Conservation (phyloP, 2,888 invertebrate species). For the Coelopa pilipes region DNA sequence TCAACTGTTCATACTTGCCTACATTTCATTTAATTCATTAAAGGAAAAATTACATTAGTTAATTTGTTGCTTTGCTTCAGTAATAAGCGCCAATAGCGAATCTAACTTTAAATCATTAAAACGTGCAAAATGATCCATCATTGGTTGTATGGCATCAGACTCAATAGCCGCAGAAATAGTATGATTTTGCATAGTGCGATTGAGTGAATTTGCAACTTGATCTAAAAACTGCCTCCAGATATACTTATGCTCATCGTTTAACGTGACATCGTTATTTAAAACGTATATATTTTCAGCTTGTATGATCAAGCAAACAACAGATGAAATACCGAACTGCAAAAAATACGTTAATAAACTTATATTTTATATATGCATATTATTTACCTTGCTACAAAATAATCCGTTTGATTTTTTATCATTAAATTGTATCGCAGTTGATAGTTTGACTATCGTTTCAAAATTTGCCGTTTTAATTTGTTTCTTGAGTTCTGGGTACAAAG, state of each 20-base stretch:
- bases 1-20: no score
- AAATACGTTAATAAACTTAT: not conserved
- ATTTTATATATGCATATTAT: not conserved
- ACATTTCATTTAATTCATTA: not conserved
- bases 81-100: conserved; percentile 63
- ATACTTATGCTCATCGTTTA: conserved; percentile 53
- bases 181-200: conserved; percentile 64
- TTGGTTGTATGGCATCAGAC: conserved; percentile 64
- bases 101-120: conserved; percentile 65
- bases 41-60: conserved; percentile 49
- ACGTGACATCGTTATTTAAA: conserved; percentile 49
- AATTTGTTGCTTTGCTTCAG: conserved; percentile 64
- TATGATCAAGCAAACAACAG: conserved; percentile 62
- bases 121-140: conserved; percentile 65
- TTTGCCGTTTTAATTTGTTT: conserved; percentile 62
- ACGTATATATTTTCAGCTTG: conserved; percentile 63
- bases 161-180: conserved; percentile 66
- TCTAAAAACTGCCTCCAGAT: conserved; percentile 63
- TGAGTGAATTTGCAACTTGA: conserved; percentile 62
- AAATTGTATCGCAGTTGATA: conserved; percentile 59
- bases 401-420: conserved; percentile 63
- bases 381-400: conserved; percentile 65
- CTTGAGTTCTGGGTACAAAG: conserved; percentile 64
- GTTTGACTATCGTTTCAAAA: conserved; percentile 60
- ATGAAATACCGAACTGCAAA: conserved; percentile 64